Percentiles rank a stretch among this genome's conserved stretches.
These are phyloP conservation scores for Daubentonia madagascariensis DNA, from an alignment of 2,113 vertebrate species.

Conservation along the genomic window DNA sequence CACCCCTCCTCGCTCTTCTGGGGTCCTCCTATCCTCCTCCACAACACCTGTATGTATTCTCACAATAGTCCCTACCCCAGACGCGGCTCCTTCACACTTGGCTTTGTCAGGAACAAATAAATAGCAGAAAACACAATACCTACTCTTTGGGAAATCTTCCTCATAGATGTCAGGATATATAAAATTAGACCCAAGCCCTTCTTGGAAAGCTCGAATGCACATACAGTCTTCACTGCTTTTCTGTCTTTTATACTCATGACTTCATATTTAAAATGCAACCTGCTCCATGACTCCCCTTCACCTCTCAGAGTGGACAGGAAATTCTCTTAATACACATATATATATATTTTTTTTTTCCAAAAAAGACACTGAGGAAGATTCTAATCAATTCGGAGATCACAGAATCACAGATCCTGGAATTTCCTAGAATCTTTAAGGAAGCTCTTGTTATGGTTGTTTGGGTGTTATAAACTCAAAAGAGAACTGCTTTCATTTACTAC, in stretches of 20 bases:
- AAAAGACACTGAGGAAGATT: background rate
- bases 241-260: background rate
- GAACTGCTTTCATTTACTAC: background rate
- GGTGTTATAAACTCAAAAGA: background rate
- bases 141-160: background rate
- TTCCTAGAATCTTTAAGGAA: background rate
- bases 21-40: background rate
- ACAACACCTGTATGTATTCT: background rate
- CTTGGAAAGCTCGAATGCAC: background rate
- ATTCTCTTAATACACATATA: background rate
- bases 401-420: background rate
- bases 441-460: background rate
- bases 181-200: background rate
- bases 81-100: background rate
- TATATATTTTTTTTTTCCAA: background rate
- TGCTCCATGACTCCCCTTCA: background rate
- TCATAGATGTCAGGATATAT: background rate
- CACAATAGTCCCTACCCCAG: background rate
- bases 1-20: background rate
- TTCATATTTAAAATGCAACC: background rate
- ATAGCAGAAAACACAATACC: background rate
- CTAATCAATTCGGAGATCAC: constrained; percentile 4
- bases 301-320: background rate
- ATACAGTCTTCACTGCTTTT: background rate
- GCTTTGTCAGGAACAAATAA: background rate